Evolutionary conservation across 2,888 invertebrate species (phyloP), one percentile per base, ranked within the genome.

Genomic region (Eudemis profundana): DNA sequence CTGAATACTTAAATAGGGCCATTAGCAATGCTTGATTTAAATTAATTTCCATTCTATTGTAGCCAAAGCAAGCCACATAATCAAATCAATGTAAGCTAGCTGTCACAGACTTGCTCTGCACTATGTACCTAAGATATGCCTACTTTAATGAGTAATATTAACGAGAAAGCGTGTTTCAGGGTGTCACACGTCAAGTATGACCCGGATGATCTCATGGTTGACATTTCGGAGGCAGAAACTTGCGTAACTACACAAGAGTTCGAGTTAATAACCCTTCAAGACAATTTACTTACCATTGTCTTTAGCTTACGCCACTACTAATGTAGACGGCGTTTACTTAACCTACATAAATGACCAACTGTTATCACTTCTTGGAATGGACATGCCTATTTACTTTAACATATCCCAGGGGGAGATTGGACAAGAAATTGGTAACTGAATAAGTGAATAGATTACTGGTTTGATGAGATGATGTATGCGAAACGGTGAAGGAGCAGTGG

Each of bases 181-280:
- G 29, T 12, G 42, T 44, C 42, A 27, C 21, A 19, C 21, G 33
- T 36, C 12, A 36, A 65, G 59, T 15, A 29, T 47, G 56, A 64
- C 49, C 44, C 12, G 17, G 33, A 67, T 69, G 66, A 71, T 62
- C 68, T 69, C 62, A 67, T 57, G 23, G 61, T 62, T 67, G 69
- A 66, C 68, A 69, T 68, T 69, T 67, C 42, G 47, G 23, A 53
- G 27, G 8, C 21, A 44, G 12, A 23, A 53, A n/a, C 42, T 38
- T 38, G 44, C 44, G 23, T 27, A 38, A 62, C 44, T 42, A 21
- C 23, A 21, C 10, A 7, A 33, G 29, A 21, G 44, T 42, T 61
- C 42, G 17, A 44, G 50, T 49, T 14, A 49, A 27, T 33, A 14
- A n/a, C n/a, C 23, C 19, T 50, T 60, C 21, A 51, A 42, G 51